Evolutionary conservation across 2,888 invertebrate genomes (phyloP).

Genomic region (Drosophila sordidapex): DNA sequence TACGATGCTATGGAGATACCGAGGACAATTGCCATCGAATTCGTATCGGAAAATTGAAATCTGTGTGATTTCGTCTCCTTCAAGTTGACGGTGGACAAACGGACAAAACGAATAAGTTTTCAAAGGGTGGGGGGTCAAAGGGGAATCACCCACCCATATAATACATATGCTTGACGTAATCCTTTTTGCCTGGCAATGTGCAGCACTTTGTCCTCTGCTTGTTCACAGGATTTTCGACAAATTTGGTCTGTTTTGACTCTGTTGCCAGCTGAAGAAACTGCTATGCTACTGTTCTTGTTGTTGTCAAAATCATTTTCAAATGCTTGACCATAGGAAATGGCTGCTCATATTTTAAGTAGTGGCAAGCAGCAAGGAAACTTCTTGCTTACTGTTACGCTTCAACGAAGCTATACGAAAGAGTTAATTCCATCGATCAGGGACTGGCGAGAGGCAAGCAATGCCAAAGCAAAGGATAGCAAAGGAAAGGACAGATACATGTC

Average conservation of each 20-base stretch:
- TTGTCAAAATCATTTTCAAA: slow-evolving; percentile 77
- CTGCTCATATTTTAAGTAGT: slow-evolving; percentile 79
- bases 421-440: slow-evolving; percentile 31
- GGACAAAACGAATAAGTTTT: slow-evolving; percentile 73
- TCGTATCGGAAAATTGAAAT: slow-evolving; percentile 81
- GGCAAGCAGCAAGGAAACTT: slow-evolving; percentile 65
- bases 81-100: slow-evolving; percentile 42
- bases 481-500: slow-evolving; percentile 23
- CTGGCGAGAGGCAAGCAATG: not conserved
- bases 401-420: slow-evolving; percentile 67
- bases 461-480: not conserved
- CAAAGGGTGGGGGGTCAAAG: not conserved
- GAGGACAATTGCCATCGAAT: slow-evolving; percentile 77
- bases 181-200: slow-evolving; percentile 76
- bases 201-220: slow-evolving; percentile 79
- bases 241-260: slow-evolving; percentile 80
- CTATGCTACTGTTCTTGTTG: slow-evolving; percentile 22
- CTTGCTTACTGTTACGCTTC: slow-evolving; percentile 81
- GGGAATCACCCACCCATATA: slow-evolving; percentile 62
- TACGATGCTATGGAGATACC: slow-evolving; percentile 60
- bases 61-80: slow-evolving; percentile 61
- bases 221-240: slow-evolving; percentile 80
- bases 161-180: slow-evolving; percentile 82
- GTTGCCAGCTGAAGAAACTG: slow-evolving; percentile 30
- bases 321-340: slow-evolving; percentile 80